Evolutionary conservation across 1,140 invertebrate species (phyloP).

Genomic region (Pollicipes pollicipes): DNA sequence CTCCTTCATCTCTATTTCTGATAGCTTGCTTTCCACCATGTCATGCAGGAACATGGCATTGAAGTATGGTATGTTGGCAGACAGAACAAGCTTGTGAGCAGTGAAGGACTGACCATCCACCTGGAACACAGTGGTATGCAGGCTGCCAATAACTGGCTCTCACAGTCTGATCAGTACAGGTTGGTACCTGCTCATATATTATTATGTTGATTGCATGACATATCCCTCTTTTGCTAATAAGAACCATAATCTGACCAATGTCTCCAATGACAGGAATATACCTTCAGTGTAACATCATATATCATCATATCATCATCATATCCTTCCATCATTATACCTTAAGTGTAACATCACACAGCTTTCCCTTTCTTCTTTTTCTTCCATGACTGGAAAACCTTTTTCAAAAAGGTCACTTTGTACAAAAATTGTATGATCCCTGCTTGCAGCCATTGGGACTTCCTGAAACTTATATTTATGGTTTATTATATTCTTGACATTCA

Average conservation of each 20-base stretch:
- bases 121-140: slow-evolving; percentile 29
- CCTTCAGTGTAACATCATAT: too few relatives aligned
- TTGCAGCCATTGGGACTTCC: too few relatives aligned
- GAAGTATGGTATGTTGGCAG: slow-evolving; percentile 77
- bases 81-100: slow-evolving; percentile 67
- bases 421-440: slow-evolving; percentile 33
- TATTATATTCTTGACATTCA: too few relatives aligned
- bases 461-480: too few relatives aligned
- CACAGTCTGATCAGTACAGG: slow-evolving; percentile 4
- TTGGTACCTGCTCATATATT: too few relatives aligned
- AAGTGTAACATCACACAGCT: slow-evolving; percentile 70
- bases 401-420: slow-evolving; percentile 46
- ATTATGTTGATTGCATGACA: too few relatives aligned
- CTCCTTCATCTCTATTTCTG: slow-evolving; percentile 62
- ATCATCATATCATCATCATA: too few relatives aligned
- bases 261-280: too few relatives aligned
- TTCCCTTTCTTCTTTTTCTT: slow-evolving; percentile 57
- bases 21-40: slow-evolving; percentile 67
- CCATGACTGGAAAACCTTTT: slow-evolving; percentile 56
- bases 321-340: slow-evolving; percentile 37
- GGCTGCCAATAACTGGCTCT: too few relatives aligned
- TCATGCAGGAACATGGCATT: slow-evolving; percentile 80
- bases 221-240: too few relatives aligned
- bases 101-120: slow-evolving; percentile 59
- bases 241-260: too few relatives aligned